These are phyloP conservation scores for Dryococelus australis DNA, from an alignment of 2,888 invertebrate species.

Conservation along the genomic window DNA sequence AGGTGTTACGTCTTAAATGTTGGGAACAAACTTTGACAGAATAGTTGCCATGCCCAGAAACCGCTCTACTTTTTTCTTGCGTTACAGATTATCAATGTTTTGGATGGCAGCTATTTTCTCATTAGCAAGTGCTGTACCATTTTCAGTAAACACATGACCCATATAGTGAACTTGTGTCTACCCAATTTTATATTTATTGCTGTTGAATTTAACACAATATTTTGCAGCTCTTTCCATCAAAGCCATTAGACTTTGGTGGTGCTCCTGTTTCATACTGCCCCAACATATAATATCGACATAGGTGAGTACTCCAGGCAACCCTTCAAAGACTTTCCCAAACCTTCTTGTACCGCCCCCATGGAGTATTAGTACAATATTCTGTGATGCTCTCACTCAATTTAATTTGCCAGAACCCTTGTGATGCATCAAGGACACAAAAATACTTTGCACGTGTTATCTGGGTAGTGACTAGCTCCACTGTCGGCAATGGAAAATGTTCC, in stretches of 20 bases:
- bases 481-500: background rate
- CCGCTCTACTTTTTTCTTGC: background rate
- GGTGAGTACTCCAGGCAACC: background rate
- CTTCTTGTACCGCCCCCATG: background rate
- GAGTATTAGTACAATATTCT: background rate
- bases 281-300: background rate
- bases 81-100: background rate
- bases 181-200: background rate
- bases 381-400: background rate
- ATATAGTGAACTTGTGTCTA: background rate
- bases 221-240: background rate
- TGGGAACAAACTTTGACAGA: background rate
- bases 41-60: background rate
- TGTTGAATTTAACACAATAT: background rate
- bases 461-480: background rate
- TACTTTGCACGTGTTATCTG: background rate
- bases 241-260: background rate
- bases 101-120: background rate
- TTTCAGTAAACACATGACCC: background rate
- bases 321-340: slow-evolving; percentile 2
- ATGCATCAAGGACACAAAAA: background rate
- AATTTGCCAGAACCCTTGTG: background rate
- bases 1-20: background rate
- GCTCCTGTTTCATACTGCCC: background rate
- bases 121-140: background rate